A percentile compares a stretch with the other conserved stretches of the same genome.
These are phyloP conservation scores for Brienomyrus brachyistius DNA, from an alignment of 2,113 vertebrate species.

Conservation along the genomic window DNA sequence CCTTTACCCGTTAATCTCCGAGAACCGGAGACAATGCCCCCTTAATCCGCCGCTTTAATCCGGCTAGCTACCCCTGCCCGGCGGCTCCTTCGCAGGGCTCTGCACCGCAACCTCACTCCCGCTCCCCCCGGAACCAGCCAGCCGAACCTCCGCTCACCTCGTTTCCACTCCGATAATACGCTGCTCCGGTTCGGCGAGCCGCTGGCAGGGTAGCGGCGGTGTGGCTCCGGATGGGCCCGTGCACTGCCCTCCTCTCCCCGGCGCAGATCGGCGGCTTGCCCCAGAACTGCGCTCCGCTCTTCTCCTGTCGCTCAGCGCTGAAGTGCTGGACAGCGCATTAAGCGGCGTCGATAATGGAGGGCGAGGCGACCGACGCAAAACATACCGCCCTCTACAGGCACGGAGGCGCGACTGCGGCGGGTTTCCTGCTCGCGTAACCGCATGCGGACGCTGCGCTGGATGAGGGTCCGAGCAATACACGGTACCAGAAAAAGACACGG, in stretches of 20 bases:
- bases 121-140: not conserved
- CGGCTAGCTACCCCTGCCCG: constrained; percentile 4
- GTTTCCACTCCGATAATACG: not conserved
- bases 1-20: not conserved
- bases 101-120: constrained; percentile 1
- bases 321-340: constrained; percentile 62
- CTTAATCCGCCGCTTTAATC: constrained; percentile 19
- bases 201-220: not conserved
- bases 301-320: constrained; percentile 51
- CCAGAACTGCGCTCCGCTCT: constrained; percentile 32
- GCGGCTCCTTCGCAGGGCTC: not conserved
- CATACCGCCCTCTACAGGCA: constrained; percentile 32
- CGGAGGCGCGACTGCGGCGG: constrained; percentile 36
- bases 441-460: not conserved
- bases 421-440: not conserved
- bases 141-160: constrained; percentile 17
- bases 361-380: not conserved
- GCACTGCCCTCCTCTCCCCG: not conserved
- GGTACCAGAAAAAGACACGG: not conserved
- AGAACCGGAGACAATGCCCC: constrained; percentile 10
- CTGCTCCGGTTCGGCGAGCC: not conserved
- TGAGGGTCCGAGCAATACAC: not conserved
- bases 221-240: constrained; percentile 3
- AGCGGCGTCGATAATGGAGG: constrained; percentile 37
- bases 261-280: constrained; percentile 33